Conservation (phyloP, 2,113 vertebrate species). For the Macrotis lagotis region DNA sequence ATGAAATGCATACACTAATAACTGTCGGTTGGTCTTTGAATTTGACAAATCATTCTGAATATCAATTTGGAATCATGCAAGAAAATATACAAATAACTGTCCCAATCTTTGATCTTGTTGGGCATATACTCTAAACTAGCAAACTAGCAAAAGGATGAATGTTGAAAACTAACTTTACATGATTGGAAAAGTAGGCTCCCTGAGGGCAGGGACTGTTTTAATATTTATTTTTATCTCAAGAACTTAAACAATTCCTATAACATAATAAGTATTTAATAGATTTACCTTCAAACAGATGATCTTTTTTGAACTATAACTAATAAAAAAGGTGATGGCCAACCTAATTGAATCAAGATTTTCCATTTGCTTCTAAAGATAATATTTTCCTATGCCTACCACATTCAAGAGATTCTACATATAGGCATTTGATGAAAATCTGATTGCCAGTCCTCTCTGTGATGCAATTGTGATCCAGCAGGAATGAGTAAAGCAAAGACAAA, state of each 20-base stretch:
- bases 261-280: neutral
- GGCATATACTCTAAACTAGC: neutral
- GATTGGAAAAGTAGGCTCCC: too few relatives aligned
- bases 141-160: too few relatives aligned
- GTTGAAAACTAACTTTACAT: too few relatives aligned
- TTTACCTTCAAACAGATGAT: neutral
- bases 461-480: neutral
- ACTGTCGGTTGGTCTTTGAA: neutral
- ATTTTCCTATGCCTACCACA: neutral
- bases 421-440: neutral
- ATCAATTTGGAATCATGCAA: neutral
- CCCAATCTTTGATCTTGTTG: neutral
- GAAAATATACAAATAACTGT: neutral
- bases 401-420: neutral
- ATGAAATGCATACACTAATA: neutral
- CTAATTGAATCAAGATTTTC: neutral
- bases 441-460: neutral
- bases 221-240: neutral
- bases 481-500: neutral
- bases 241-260: neutral
- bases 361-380: neutral
- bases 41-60: neutral
- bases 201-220: neutral
- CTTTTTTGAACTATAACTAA: neutral
- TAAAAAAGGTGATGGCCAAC: neutral